Evolutionary conservation across 64 coral and sea anemone genomes (phyloP).

Genomic region (Montipora foliosa): DNA sequence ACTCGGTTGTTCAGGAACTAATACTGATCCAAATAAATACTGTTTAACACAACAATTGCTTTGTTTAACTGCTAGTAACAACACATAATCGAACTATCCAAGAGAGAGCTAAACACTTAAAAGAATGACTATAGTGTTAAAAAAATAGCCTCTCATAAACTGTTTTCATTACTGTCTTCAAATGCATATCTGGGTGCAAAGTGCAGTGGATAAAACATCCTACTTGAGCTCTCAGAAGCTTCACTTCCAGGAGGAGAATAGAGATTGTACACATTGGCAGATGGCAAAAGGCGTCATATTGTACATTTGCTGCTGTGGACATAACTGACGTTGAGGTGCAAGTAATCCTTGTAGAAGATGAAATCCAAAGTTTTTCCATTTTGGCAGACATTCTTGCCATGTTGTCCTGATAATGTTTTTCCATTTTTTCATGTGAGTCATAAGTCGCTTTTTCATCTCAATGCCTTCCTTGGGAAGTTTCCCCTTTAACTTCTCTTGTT

Average conservation of each 20-base stretch:
- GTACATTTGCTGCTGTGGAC: conserved; percentile 16
- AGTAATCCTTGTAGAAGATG: conserved; percentile 7
- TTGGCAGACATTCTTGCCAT: conserved; percentile 32
- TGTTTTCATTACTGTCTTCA: background rate
- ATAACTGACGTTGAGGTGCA: background rate
- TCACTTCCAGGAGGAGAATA: background rate
- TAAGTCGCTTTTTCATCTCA: conserved; percentile 20
- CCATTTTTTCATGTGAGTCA: conserved; percentile 24
- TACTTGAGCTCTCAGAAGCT: background rate
- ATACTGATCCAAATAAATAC: background rate
- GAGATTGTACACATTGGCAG: background rate
- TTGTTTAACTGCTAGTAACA: background rate
- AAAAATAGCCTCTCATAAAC: background rate
- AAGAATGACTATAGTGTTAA: background rate
- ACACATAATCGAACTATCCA: background rate
- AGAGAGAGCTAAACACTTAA: background rate
- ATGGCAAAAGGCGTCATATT: background rate
- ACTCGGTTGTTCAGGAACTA: too few species aligned
- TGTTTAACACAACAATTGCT: background rate
- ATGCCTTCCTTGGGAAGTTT: conserved; percentile 22
- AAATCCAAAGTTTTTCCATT: conserved; percentile 39
- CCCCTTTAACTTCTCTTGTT: conserved; percentile 17
- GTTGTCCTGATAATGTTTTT: conserved; percentile 26
- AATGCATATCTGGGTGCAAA: background rate
- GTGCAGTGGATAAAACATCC: background rate